Percentiles rank a stretch among this genome's conserved stretches.
Evolutionary conservation across 2,888 invertebrate species (phyloP).

Genomic region (Vandiemenella viatica): DNA sequence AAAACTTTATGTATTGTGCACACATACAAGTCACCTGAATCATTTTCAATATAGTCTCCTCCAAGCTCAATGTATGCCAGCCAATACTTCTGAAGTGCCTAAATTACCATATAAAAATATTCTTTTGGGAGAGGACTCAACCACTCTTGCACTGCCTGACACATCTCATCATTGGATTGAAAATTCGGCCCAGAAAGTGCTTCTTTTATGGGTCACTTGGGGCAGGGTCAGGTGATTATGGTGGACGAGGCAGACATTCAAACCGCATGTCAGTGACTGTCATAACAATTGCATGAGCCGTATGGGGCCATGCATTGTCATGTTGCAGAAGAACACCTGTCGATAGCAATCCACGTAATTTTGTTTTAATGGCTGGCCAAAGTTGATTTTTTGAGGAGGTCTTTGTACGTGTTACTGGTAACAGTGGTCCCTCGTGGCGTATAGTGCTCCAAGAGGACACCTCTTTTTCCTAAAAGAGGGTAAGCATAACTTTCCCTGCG

Average conservation of each 20-base stretch:
- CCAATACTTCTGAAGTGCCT: too few relatives aligned
- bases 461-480: too few relatives aligned
- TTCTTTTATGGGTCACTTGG: background rate
- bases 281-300: background rate
- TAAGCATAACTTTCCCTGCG: too few relatives aligned
- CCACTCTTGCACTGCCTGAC: background rate
- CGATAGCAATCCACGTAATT: background rate
- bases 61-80: too few relatives aligned
- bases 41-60: background rate
- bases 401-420: background rate
- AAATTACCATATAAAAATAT: background rate
- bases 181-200: background rate
- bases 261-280: background rate
- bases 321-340: background rate
- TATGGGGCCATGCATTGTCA: background rate
- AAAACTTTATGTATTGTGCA: background rate
- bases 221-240: background rate
- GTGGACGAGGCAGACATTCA: background rate
- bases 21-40: too few relatives aligned
- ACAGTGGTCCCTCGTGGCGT: too few relatives aligned
- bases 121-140: background rate
- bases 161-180: background rate
- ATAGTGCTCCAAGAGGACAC: too few relatives aligned
- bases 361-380: background rate
- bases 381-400: background rate